phyloP scores from a whole-genome alignment of 2,113 vertebrate genomes.

The Pipra filicauda region DNA sequence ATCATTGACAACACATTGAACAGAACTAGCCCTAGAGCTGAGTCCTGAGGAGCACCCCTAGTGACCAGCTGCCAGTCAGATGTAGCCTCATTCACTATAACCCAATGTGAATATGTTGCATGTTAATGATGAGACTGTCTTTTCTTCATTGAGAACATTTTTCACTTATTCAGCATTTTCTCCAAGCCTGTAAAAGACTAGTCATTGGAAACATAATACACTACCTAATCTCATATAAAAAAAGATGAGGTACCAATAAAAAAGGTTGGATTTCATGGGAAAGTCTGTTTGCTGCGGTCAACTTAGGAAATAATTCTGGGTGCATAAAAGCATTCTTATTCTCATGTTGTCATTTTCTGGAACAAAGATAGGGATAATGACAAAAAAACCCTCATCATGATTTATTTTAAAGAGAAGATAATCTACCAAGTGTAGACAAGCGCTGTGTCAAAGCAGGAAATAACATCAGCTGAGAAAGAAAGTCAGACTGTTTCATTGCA shows the following conservation, averaged over 20 bases:
- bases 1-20: rapidly evolving
- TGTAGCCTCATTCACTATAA: neutral
- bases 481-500: neutral
- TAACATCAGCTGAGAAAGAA: neutral
- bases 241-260: neutral
- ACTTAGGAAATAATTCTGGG: neutral
- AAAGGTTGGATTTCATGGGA: neutral
- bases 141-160: neutral
- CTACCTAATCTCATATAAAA: neutral
- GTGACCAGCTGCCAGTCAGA: neutral
- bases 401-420: neutral
- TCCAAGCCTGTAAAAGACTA: neutral
- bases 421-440: neutral
- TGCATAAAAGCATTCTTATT: neutral
- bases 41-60: neutral
- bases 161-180: neutral
- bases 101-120: neutral
- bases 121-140: neutral
- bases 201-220: neutral
- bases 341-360: neutral
- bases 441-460: neutral
- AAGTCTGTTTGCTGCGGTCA: neutral
- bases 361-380: neutral
- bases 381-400: rapidly evolving
- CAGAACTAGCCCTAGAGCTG: neutral